Conservation (phyloP, 2,113 vertebrate species). For the Tyrannus savana region DNA sequence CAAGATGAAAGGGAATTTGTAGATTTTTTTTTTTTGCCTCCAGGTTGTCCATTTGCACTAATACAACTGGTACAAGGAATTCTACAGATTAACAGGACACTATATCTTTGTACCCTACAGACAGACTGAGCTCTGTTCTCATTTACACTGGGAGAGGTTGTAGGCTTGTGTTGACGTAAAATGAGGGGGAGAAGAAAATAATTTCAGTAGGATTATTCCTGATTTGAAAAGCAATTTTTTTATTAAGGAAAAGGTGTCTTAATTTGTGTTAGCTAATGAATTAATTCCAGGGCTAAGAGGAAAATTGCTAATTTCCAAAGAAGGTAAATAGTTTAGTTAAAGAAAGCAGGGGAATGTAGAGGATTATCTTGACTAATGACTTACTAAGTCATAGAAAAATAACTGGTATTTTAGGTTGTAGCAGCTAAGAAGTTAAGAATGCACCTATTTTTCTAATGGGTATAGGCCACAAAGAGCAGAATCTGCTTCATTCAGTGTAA, state of each 20-base stretch:
- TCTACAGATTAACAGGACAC: neutral
- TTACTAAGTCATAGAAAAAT: neutral
- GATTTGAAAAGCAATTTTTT: constrained; percentile 23
- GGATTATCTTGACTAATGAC: neutral
- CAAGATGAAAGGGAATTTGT: neutral
- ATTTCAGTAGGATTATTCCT: constrained; percentile 27
- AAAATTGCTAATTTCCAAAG: neutral
- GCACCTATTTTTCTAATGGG: neutral
- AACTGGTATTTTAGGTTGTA: constrained; percentile 3
- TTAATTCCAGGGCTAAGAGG: constrained; percentile 1
- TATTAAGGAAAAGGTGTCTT: constrained; percentile 2
- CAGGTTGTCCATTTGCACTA: neutral
- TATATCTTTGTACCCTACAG: neutral
- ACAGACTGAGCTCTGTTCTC: neutral
- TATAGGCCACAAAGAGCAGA: neutral
- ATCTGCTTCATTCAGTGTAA: constrained; percentile 9
- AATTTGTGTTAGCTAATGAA: neutral
- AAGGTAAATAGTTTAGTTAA: constrained; percentile 2
- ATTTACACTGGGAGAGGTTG: neutral
- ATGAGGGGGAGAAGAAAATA: neutral
- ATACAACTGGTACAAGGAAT: neutral
- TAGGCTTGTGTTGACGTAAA: neutral
- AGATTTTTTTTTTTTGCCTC: neutral
- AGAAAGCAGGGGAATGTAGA: neutral
- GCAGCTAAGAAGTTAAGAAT: neutral